Evolutionary conservation across 2,888 invertebrate genomes (phyloP).

Genomic region (Loripinus fragilis): DNA sequence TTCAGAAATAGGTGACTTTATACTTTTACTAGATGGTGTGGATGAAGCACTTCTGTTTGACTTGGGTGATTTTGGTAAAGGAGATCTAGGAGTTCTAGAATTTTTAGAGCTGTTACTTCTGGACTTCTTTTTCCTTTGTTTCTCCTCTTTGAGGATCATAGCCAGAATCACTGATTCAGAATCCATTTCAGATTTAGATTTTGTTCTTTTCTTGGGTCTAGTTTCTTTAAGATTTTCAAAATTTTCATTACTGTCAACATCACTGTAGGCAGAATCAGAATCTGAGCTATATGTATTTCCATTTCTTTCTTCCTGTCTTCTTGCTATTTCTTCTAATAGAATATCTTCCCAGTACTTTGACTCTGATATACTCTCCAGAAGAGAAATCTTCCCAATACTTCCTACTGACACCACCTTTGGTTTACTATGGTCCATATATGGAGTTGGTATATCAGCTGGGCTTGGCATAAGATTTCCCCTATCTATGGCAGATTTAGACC

Average conservation of each 20-base stretch:
- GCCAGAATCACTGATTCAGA: background rate
- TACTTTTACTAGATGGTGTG: background rate
- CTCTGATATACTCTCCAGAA: conserved; percentile 73
- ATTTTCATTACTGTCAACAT: background rate
- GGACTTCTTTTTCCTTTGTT: background rate
- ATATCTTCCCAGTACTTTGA: conserved; percentile 69
- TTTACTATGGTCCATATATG: conserved; percentile 71
- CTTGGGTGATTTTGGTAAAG: background rate
- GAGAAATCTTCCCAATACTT: conserved; percentile 71
- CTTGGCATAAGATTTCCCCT: conserved; percentile 7
- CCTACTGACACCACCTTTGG: conserved; percentile 70
- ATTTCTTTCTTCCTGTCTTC: conserved; percentile 15
- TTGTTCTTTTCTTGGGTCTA: conserved; percentile 6
- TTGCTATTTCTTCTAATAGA: conserved; percentile 37
- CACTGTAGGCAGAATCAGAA: conserved; percentile 4
- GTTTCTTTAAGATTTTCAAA: background rate
- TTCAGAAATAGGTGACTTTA: background rate
- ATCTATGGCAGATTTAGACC: conserved; percentile 38
- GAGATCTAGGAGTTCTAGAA: background rate
- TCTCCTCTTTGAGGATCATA: background rate
- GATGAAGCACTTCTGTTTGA: conserved; percentile 1
- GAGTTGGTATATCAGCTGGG: conserved; percentile 60
- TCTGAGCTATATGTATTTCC: background rate
- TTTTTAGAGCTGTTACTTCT: background rate
- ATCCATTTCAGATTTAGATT: background rate